Conservation (phyloP, 2,797 vertebrate species). For the Australoheros facetus region DNA sequence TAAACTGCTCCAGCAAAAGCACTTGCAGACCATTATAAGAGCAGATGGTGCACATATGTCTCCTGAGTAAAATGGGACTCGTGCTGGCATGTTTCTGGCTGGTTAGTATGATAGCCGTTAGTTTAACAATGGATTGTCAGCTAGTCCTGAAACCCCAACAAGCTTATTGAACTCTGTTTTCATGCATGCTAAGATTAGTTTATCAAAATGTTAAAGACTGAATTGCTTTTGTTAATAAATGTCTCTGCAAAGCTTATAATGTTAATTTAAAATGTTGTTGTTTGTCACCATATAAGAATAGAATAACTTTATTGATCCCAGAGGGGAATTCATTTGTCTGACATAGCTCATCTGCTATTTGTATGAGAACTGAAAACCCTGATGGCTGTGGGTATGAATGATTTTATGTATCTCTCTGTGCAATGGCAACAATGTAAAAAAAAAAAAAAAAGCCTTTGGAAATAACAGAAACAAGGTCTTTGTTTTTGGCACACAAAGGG, state of each 20-base stretch:
- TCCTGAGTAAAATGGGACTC: not conserved
- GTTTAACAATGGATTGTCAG: not conserved
- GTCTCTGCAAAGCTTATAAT: not conserved
- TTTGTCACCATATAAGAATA: not conserved
- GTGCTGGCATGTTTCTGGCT: not conserved
- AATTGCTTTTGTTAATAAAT: too few species aligned
- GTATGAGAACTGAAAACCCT: too few species aligned
- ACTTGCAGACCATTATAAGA: not conserved
- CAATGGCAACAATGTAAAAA: not conserved
- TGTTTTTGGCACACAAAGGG: slow-evolving; percentile 22
- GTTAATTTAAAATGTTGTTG: not conserved
- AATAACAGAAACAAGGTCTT: not conserved
- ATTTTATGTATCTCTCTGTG: too few species aligned
- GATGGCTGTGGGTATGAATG: too few species aligned
- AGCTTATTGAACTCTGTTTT: too few species aligned
- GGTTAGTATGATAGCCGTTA: not conserved
- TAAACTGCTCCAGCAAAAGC: not conserved
- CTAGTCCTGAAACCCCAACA: not conserved
- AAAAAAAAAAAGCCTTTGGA: not conserved
- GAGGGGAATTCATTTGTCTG: too few species aligned
- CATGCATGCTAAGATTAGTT: too few species aligned
- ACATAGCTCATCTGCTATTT: too few species aligned
- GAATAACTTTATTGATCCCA: too few species aligned
- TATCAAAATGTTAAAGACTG: too few species aligned
- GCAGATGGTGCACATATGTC: not conserved